A percentile compares a stretch with the other conserved stretches of the same genome.
These are phyloP conservation scores for Brachystomella parvula DNA, from an alignment of 1,140 invertebrate species.

Conservation along the genomic window DNA sequence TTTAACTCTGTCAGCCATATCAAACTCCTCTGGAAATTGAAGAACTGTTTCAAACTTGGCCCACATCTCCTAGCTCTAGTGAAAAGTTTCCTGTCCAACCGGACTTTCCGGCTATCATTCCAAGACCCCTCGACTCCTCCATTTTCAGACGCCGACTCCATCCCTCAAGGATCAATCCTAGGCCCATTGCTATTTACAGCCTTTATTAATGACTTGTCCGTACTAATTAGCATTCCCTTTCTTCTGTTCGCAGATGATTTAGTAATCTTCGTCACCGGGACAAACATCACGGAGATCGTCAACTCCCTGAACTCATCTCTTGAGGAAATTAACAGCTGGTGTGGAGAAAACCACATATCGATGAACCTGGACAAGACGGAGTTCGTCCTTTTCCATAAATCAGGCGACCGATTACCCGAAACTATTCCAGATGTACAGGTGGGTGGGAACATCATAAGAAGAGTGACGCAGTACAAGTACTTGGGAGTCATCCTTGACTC, in stretches of 20 bases:
- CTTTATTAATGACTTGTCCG: conserved; percentile 37
- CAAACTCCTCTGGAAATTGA: not conserved
- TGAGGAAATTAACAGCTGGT: conserved; percentile 2
- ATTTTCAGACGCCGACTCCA: not conserved
- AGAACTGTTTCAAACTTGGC: not conserved
- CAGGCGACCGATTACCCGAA: not conserved
- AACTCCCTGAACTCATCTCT: not conserved
- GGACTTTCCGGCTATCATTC: not conserved
- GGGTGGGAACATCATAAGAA: not conserved
- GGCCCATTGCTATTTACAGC: conserved; percentile 37
- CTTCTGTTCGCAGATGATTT: conserved; percentile 39
- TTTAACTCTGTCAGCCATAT: conserved; percentile 5
- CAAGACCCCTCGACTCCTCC: not conserved
- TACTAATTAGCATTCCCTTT: conserved; percentile 10
- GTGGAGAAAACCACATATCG: not conserved
- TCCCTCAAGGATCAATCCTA: conserved; percentile 40
- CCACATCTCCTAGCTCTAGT: not conserved
- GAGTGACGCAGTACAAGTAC: not conserved
- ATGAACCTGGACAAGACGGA: conserved; percentile 6
- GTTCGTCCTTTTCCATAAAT: not conserved
- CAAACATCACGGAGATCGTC: not conserved
- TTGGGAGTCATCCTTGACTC: not conserved
- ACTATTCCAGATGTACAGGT: not conserved
- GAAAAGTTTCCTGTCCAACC: not conserved
- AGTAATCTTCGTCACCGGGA: conserved; percentile 16